Evolutionary conservation across 2,113 vertebrate genomes (phyloP), one percentile per base, ranked within the genome.

Genomic region (Rafetus swinhoei): DNA sequence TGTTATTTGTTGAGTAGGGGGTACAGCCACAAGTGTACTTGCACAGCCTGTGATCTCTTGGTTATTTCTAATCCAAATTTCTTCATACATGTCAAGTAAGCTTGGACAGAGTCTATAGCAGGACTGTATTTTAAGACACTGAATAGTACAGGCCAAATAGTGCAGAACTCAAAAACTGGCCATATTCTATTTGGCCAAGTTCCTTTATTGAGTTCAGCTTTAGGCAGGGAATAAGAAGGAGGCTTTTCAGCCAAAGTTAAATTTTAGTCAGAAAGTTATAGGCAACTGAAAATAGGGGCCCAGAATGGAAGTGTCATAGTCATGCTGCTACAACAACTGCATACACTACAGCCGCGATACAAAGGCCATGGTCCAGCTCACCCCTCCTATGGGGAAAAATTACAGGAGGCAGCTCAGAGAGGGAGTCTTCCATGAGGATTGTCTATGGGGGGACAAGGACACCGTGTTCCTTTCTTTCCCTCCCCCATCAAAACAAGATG

Each of bases 31-130:
- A 81, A 3, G 39, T 59, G 39, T 2, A 21, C 54, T 35, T 9
- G 60, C 22, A 81, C 29, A 88, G 27, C 0, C 0, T 0, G 32
- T 5, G 2, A 27, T 18, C 0, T 1, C 32, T 62, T 55, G 22
- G 74, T 85, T 82, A 77, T 32, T 93, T 95, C 86, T 84, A 81
- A 13, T 19, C 56, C 22, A 19, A 4, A 3, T 76, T 85, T 79
- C 59, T 82, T 45, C n/a, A 9, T 74, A 24, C 21, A 39, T 65
- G 62, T 5, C n/a, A 22, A 74, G 16, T 39, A 74, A 74, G 35
- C 72, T 74, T 74, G n/a, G 19, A 39, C 19, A 24, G 72, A 39
- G 35, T 39, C 21, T 74, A 6, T 74, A 39, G 35, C 19, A 74
- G 69, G 16, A 72, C 69, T 72, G 69, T 72, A 35, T 72, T 72